These are phyloP conservation scores for Megathymus violae DNA, from an alignment of 1,140 invertebrate species.

Conservation along the genomic window DNA sequence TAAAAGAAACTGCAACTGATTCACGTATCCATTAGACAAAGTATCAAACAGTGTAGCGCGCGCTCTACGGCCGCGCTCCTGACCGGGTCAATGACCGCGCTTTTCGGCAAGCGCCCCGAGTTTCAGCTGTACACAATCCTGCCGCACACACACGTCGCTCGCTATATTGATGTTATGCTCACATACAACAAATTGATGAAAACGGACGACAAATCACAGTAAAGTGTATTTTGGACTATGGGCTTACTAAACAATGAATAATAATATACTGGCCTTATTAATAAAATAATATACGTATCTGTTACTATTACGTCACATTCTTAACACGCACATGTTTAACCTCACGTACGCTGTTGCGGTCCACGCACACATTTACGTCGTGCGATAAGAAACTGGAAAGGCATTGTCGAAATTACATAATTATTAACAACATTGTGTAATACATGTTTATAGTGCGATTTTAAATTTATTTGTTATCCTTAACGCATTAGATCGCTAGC, in stretches of 20 bases:
- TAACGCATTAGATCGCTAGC: no score
- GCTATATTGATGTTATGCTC: conserved; percentile 4
- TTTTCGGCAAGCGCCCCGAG: conserved; percentile 80
- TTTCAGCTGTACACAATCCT: conserved; percentile 82
- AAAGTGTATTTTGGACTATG: no score
- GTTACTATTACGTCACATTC: no score
- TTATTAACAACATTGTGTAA: conserved; percentile 38
- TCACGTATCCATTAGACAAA: conserved; percentile 46
- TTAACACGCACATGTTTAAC: no score
- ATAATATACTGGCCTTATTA: no score
- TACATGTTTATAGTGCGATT: no score
- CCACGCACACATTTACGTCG: conserved; percentile 36
- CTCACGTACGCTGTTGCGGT: no score
- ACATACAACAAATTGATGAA: conserved; percentile 15
- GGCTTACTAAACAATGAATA: no score
- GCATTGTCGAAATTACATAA: conserved; percentile 46
- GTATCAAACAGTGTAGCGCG: conserved; percentile 50
- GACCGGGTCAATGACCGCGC: conserved; percentile 75
- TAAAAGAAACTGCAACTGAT: conserved; percentile 6
- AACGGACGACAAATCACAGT: no score
- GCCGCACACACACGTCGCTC: conserved; percentile 60
- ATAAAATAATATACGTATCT: no score
- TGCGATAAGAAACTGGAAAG: conserved; percentile 62
- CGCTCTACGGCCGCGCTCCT: conserved; percentile 71
- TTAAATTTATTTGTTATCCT: no score